Conservation (phyloP, 2,797 vertebrate species). For the Scomberomorus guttatus region DNA sequence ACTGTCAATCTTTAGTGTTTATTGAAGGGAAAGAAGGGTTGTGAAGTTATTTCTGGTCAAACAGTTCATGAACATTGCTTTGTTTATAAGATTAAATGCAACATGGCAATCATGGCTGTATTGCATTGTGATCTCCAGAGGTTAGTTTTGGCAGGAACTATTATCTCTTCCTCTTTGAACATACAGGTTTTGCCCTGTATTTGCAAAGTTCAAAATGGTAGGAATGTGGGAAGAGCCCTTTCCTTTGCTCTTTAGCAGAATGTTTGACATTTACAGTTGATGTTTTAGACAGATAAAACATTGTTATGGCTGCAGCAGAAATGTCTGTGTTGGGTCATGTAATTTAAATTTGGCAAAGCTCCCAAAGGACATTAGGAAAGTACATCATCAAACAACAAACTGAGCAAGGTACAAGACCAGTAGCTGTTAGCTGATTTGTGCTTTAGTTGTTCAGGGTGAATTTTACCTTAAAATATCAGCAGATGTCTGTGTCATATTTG, state of each 20-base stretch:
- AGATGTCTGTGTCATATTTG: slow-evolving; percentile 21
- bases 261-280: slow-evolving; percentile 9
- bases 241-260: slow-evolving; percentile 3
- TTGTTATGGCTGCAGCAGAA: not conserved
- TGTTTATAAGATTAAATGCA: slow-evolving; percentile 1
- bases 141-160: not conserved
- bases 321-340: not conserved
- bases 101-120: not conserved
- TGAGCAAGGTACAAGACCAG: not conserved
- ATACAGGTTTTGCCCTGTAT: not conserved
- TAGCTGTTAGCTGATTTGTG: not conserved
- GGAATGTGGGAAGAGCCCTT: not conserved
- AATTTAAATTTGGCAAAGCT: not conserved
- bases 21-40: not conserved
- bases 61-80: not conserved
- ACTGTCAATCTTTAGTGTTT: not conserved
- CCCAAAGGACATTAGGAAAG: not conserved
- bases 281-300: not conserved
- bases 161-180: not conserved
- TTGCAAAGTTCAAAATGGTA: not conserved
- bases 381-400: not conserved
- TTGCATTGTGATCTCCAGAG: not conserved
- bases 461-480: slow-evolving; percentile 16
- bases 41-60: not conserved
- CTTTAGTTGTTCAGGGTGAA: not conserved